These are phyloP conservation scores for Propithecus perrieri DNA, from an alignment of 2,797 vertebrate species.

Conservation along the genomic window DNA sequence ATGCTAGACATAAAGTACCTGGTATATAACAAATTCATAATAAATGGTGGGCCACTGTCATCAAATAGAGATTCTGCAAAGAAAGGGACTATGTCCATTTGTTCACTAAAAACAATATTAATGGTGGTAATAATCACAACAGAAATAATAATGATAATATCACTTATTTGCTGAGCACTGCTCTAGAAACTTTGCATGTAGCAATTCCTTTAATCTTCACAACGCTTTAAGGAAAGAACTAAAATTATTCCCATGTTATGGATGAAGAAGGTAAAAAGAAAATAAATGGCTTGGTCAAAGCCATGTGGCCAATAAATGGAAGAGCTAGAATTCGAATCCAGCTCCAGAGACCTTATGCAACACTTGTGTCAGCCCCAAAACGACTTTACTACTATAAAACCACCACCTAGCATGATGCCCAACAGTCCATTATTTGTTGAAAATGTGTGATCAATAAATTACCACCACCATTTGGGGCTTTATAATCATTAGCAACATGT, in stretches of 20 bases:
- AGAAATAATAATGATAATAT: not conserved
- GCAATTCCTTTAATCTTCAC: not conserved
- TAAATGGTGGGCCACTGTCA: not conserved
- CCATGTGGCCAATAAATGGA: not conserved
- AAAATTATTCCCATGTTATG: not conserved
- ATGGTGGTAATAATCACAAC: not conserved
- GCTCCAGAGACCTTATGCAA: not conserved
- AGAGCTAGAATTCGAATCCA: not conserved
- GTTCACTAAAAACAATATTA: not conserved
- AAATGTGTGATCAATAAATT: not conserved
- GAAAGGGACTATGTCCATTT: not conserved
- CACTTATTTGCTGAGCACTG: not conserved
- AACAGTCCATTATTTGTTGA: not conserved
- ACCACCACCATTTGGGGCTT: not conserved
- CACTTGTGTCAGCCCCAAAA: not conserved
- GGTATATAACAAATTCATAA: slow-evolving; percentile 7
- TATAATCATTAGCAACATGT: not conserved
- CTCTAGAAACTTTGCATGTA: not conserved
- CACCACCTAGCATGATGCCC: not conserved
- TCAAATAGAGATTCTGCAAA: not conserved
- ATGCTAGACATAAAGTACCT: not conserved
- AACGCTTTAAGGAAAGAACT: not conserved
- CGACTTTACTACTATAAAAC: not conserved
- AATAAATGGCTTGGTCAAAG: not conserved
- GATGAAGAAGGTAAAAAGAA: slow-evolving; percentile 1